Base-by-base conservation (phyloP, 2,113 vertebrate genomes). In the Calyptommatus sinebrachiatus region DNA sequence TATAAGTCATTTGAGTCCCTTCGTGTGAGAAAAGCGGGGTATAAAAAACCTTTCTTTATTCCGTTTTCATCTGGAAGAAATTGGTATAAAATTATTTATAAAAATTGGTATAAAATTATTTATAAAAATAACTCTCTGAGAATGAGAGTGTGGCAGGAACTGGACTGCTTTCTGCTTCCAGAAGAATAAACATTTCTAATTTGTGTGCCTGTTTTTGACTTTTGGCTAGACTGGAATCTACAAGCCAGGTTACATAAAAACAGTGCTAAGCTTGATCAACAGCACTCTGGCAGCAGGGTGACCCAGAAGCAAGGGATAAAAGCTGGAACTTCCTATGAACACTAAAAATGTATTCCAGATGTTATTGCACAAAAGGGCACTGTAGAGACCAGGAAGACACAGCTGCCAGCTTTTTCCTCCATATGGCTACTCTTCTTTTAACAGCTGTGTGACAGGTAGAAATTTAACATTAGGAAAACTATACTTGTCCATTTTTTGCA, bases 321-420 rank as follows among this genome's bases (percentile, higher is more conserved):
- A 63, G 48, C 12, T 31, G 24, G 12, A 50, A 66, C 60, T 73
- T 73, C 14, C 28, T 66, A 22, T 65, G 62, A 72, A 50, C 28
- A 50, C 61, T 53, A 45, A 28, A 73, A 73, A 79, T 79, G n/a
- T 72, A 72, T 79, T 79, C 61, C 78, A 65, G 60, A 79, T 79
- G 69, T 48, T 50, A 41, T 78, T 78, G 50, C 29, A 63, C n/a
- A 72, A 71, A 79, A 72, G 41, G 60, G 60, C 28, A 79, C 10
- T 65, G 61, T 72, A 45, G 31, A 46, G 61, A 50, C 72, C 21
- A 65, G 70, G 69, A 62, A 46, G 60, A 48, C 22, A 22, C 24
- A 21, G 35, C 11, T 46, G 41, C 62, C 45, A 66, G 8, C 75
- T 66, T 29, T 20, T 8, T 2, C 20, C 26, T 18, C 41, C 9